Base-by-base conservation (phyloP, 2,113 vertebrate genomes). In the Cricetomys ansorgei region DNA sequence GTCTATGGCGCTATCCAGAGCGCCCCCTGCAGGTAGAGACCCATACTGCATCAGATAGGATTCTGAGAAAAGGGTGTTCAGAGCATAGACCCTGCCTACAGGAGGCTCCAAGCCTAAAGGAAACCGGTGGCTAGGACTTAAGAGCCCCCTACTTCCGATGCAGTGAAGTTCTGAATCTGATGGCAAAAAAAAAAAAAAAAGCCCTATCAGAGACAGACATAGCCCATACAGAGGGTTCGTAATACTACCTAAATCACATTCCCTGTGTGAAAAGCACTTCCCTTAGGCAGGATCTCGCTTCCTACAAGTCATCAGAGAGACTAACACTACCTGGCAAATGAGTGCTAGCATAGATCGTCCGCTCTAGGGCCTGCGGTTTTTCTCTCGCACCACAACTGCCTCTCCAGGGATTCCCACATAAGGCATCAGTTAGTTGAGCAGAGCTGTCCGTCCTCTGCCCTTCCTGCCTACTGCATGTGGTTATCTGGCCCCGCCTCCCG, bases 21-120 rank as follows among this genome's bases (percentile, higher is more conserved):
- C 0, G 2, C 79, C 88, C 91, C 76, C 76, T 92, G 70, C 93
- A 90, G 75, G 93, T 2, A 53, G 45, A 89, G 55, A 27, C 53
- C 45, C 0, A 0, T 7, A 55, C n/a, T 23, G 37, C n/a, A 27
- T 1, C 3, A 16, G 9, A 53, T 5, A 19, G 7, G 31, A 81
- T 17, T 16, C 59, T 50, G 40, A 62, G 73, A 40, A 48, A 67
- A 70, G 45, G 23, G 34, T 15, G 19, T 2, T 1, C 15, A 5
- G 17, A 37, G 88, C n/a, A 11, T 31, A 76, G 89, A 13, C 7
- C 4, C 43, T 87, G 53, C 34, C 94, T n/a, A n/a, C 50, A 48
- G 59, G 59, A 88, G 70, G 70, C 29, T 43, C 59, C 83, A n/a
- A 15, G 25, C 48, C 72, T 43, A 23, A 34, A 95, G 57, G 6